Base-by-base conservation (phyloP, 2,888 invertebrate species). In the Bibio marci region DNA sequence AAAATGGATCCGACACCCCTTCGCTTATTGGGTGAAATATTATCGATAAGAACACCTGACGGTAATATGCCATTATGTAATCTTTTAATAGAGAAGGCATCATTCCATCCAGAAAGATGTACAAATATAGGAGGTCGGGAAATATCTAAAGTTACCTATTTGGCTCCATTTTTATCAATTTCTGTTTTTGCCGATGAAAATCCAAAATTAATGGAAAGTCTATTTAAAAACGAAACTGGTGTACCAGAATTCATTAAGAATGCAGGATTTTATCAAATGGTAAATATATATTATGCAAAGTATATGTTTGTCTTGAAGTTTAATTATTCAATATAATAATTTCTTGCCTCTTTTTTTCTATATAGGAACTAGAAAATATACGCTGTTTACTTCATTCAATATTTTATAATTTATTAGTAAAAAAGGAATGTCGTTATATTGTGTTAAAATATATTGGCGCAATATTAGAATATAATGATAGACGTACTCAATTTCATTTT, bases 121-220 rank as follows among this genome's bases (percentile, higher is more conserved):
- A 81, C 83, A 2, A 52, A 52, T 27, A 80, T 81, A 6, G 70
- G 70, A 0, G 95, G 95, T 0, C 69, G 90, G 31, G 95, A 97
- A 62, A 69, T 94, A 41, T 78, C 85, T 0, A 70, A 79, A 38
- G 76, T 81, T 35, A 83, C 88, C 41, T 88, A 77, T 55, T 70
- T 98, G 7, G 94, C 92, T 13, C 88, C 94, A 0, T 94, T 97
- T 62, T 70, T 97, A 46, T 77, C 80, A 10, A 76, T 94, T 1
- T 92, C 94, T 0, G 73, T 92, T 2, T 90, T 94, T 59, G 88
- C 86, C 28, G 94, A 95, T 55, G 94, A 94, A 58, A 85, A 87
- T 57, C 83, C 82, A 0, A 76, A 82, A 47, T 75, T 90, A 2
- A 51, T 69, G 0, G 63, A 67, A 26, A 78, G 80, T 53, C 73